Base-by-base conservation (phyloP, 2,113 vertebrate genomes). In the Prinia subflava region DNA sequence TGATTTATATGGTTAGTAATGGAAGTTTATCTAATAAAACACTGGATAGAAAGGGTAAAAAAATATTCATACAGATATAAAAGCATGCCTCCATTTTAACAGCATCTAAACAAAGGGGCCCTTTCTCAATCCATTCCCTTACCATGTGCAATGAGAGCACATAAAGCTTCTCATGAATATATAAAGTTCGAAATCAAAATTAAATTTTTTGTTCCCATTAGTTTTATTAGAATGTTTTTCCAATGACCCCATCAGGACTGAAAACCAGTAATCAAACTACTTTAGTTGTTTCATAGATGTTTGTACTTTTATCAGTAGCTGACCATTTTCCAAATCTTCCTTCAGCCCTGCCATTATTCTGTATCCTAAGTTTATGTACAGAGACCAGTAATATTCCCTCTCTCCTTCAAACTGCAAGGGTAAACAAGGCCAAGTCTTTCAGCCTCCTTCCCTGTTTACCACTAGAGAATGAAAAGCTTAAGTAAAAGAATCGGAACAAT, bases 401-500 rank as follows among this genome's bases (percentile, higher is more conserved):
- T 70, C 63, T 81, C 37, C 19, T 71, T 92, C 33, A 41, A 44
- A 80, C 1, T 69, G 46, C 82, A 95, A 93, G 41, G 67, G 25
- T 92, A 96, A 95, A 93, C 41, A 57, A 73, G 59, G 50, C 62
- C 37, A 76, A 53, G 28, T 76, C 35, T 83, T 93, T 57, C 8
- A 60, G 53, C 46, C 25, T 88, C 37, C 42, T 74, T 83, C 71
- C 23, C 50, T 90, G 56, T 78, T 91, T 79, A 85, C 39, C 94
- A 67, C 56, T 39, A 63, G 86, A 68, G 94, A 96, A 92, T 13
- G 55, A 92, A 88, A 18, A 93, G 83, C 76, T 93, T 83, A 92
- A 92, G 25, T 44, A 84, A 87, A 94, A 89, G 70, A 91, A 94
- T 49, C 53, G 53, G 87, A 95, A 97, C 65, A 92, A 95, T 87